Evolutionary conservation across 1,140 invertebrate species (phyloP), one percentile per base, ranked within the genome.

Genomic region (Chironomus striatipennis): DNA sequence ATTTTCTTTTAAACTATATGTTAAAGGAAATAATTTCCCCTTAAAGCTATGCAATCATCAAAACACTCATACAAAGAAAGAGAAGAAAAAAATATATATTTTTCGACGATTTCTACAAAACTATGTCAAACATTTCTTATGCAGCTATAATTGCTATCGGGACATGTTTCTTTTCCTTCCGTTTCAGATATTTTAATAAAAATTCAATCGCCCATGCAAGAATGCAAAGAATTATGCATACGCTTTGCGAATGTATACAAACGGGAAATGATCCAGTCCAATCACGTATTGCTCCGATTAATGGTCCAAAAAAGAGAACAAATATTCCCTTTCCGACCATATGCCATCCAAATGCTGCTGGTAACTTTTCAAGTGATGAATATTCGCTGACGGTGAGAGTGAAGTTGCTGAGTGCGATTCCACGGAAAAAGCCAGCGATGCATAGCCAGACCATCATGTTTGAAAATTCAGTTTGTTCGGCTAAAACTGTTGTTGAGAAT

Each of bases 311-410:
- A 8, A 82, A 78, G 8, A 90, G 85, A 17, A 91, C 90, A 77
- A 90, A 88, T 0, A 90, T 77, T 24, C 90, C 91, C 79, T 92
- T 92, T 75, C 87, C 88, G 57, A 92, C 90, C 87, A 91, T 89
- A 78, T 90, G 90, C 74, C 91, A 84, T 34, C 91, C 90, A 79
- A 90, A 90, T 34, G 90, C 91, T 24, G 89, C 89, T 0, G 91
- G 90, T 76, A 91, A 79, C 78, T 90, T 91, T 77, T 91, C 89
- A 75, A 91, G 79, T 0, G 88, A 87, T 73, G 89, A 90, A 78
- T 89, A 89, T 80, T 92, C 90, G 0, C 90, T 90, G 75, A 92
- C 88, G 18, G 88, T 90, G 0, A 92, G 86, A 9, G 89, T 90
- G 77, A 91, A 88, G 81, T 91, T 91, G 73, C 90, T 90, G 20